These are phyloP conservation scores for Listronotus bonariensis DNA, from an alignment of 1,140 invertebrate species.

Conservation along the genomic window DNA sequence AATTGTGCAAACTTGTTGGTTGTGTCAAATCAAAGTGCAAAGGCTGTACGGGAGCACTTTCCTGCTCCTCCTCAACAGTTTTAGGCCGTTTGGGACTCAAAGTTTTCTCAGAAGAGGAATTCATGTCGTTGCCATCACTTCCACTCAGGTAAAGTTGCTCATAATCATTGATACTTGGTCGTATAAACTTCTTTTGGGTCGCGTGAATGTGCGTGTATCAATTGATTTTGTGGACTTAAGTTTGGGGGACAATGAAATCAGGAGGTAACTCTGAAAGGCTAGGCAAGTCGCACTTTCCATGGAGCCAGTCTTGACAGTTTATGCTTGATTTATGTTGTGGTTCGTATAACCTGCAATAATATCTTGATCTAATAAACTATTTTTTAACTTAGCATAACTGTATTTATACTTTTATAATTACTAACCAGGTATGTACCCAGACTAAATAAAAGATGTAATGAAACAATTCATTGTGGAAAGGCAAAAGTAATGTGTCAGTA, in stretches of 20 bases:
- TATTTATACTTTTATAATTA: no score
- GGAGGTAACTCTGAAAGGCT: not conserved
- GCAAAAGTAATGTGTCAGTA: no score
- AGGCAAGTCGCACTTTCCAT: not conserved
- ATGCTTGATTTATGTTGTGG: not conserved
- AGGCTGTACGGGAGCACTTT: constrained; percentile 12
- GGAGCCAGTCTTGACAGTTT: constrained; percentile 15
- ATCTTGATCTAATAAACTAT: no score
- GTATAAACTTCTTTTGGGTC: constrained; percentile 56
- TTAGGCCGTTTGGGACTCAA: constrained; percentile 2
- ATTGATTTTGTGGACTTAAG: constrained; percentile 50
- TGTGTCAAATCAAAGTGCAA: constrained; percentile 52
- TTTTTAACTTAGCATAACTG: no score
- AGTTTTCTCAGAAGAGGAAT: constrained; percentile 13
- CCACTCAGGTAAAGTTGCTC: constrained; percentile 48
- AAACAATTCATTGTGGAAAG: no score
- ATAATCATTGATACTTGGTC: constrained; percentile 55
- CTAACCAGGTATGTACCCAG: no score
- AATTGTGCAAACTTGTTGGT: constrained; percentile 46
- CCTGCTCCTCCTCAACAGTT: constrained; percentile 27
- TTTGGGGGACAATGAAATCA: constrained; percentile 19
- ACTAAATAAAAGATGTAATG: no score
- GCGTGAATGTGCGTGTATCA: constrained; percentile 60
- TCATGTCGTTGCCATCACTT: constrained; percentile 26
- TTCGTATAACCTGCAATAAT: constrained; percentile 42